Evolutionary conservation across 2,113 vertebrate species (phyloP).

Genomic region (Rhea americana): DNA sequence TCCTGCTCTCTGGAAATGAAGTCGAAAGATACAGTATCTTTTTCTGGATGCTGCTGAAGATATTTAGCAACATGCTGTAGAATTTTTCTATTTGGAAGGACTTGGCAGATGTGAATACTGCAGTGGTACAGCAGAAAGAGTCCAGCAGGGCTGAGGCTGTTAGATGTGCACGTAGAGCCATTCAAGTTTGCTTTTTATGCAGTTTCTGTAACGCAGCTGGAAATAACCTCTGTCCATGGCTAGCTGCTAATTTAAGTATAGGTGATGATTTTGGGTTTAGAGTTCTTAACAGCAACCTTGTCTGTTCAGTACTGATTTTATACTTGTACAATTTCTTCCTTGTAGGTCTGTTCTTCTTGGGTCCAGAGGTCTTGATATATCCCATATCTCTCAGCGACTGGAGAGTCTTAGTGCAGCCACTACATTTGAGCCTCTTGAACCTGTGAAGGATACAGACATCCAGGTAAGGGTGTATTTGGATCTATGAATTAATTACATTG

Average conservation of each 20-base stretch:
- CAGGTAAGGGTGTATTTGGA: conserved; percentile 80
- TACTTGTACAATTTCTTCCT: not conserved
- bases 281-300: not conserved
- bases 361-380: conserved; percentile 93
- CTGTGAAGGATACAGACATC: conserved; percentile 97
- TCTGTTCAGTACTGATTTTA: not conserved
- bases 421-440: conserved; percentile 96
- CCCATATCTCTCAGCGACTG: conserved; percentile 94
- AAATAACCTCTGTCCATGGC: not conserved
- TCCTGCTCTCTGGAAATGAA: not conserved
- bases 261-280: not conserved
- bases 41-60: not conserved
- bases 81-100: not conserved
- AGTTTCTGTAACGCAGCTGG: not conserved
- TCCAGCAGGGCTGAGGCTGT: not conserved
- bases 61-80: not conserved
- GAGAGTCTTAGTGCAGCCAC: conserved; percentile 95
- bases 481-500: accelerated
- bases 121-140: conserved; percentile 13
- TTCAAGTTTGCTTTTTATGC: not conserved
- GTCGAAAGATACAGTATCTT: not conserved
- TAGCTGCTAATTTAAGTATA: not conserved
- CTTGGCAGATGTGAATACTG: conserved; percentile 44
- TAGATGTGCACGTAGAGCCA: not conserved
- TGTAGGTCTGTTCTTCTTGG: conserved; percentile 93